phyloP scores from a whole-genome alignment of 2,113 vertebrate species.

The Felis chaus region DNA sequence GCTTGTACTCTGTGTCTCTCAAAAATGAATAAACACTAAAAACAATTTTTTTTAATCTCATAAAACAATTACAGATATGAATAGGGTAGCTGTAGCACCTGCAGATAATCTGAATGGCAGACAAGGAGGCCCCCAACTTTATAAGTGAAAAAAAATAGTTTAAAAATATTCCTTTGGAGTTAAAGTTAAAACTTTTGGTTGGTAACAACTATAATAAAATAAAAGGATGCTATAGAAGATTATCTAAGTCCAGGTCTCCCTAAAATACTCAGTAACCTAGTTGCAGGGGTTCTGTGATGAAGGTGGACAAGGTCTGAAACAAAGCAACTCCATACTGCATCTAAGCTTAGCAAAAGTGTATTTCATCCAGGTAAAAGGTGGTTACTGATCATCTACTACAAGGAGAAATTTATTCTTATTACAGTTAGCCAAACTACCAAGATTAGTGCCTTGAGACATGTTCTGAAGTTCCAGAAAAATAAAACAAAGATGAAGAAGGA shows the following conservation, averaged over 20 bases:
- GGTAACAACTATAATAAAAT: constrained; percentile 40
- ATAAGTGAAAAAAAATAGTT: constrained; percentile 38
- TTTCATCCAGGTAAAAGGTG: constrained; percentile 8
- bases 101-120: constrained; percentile 3
- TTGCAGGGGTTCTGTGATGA: neutral
- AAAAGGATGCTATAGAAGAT: neutral
- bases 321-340: neutral
- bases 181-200: constrained; percentile 41
- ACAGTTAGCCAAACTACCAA: neutral
- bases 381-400: neutral
- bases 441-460: neutral
- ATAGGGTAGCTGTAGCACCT: neutral
- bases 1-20: too few relatives aligned
- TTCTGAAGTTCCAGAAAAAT: constrained; percentile 4
- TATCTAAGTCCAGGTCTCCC: neutral
- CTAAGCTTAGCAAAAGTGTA: neutral
- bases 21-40: too few relatives aligned
- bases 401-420: constrained; percentile 6
- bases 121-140: neutral
- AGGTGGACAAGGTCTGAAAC: neutral
- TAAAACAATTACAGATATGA: constrained; percentile 11
- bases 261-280: constrained; percentile 1
- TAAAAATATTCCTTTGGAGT: neutral
- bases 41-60: neutral
- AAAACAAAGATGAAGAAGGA: constrained; percentile 13